Base-by-base conservation (phyloP, 2,113 vertebrate genomes). In the Diglossa brunneiventris region DNA sequence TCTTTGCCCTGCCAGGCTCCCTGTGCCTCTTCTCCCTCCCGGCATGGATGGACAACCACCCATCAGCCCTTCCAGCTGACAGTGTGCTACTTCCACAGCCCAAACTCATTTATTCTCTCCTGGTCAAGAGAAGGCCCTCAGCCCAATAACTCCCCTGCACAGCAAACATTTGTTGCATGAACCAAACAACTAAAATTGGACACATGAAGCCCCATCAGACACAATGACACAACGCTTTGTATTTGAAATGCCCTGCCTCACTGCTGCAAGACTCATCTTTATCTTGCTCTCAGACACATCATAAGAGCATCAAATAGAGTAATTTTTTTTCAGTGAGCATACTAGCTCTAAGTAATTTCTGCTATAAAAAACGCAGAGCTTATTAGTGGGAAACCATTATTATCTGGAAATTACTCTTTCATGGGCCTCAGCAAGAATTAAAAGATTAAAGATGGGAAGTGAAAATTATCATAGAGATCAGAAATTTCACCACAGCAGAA, bases 331-430 rank as follows among this genome's bases (percentile, higher is more conserved):
- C 66, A 89, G 77, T 55, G 6, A 93, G 44, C 62, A 68, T 56
- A 89, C 66, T 52, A 30, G 18, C 52, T 87, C 13, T 13, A 84
- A 91, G 70, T 87, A 5, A 91, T 76, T 94, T 85, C 70, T 94
- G 50, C 55, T 80, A 31, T 62, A 64, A 94, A 82, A 93, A 77
- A 41, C 0, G 0, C 9, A 8, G 37, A 80, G 35, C 72, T 90
- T 68, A 86, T 91, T 93, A 90, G 72, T 24, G 19, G 41, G 35
- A 95, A 96, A 78, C 26, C 50, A 90, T 85, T 90, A 85, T 90
- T 87, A 93, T 79, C 70, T 76, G 58, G 21, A 92, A 95, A 94
- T 90, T 92, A 58, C 77, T 85, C 66, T 70, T 91, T 91, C 78
- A 58, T 37, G 72, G 53, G 62, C 53, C 46, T 87, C 69, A 69